phyloP scores from a whole-genome alignment of 2,888 invertebrate genomes.

The Drosophila acutilabella region DNA sequence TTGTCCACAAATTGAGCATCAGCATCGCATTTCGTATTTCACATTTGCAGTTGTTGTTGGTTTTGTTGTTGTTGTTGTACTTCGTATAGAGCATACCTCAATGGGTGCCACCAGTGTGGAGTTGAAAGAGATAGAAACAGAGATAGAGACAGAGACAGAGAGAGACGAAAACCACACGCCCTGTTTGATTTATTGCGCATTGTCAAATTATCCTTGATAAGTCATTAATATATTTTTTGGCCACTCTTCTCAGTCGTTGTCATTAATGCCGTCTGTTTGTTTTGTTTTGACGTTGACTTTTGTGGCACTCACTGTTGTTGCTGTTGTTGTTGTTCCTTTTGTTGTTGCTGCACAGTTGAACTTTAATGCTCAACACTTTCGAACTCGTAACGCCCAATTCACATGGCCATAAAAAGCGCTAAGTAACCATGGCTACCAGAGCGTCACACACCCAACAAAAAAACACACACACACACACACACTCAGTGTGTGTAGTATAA shows the following conservation, averaged over 20 bases:
- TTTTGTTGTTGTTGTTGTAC: conserved; percentile 20
- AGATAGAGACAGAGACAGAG: conserved; percentile 3
- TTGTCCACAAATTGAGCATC: conserved; percentile 68
- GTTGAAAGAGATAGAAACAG: background rate
- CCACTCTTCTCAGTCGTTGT: conserved; percentile 49
- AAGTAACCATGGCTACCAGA: conserved; percentile 54
- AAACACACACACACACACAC: conserved; percentile 12
- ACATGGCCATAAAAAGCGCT: conserved; percentile 69
- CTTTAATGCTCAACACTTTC: conserved; percentile 67
- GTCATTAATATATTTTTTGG: conserved; percentile 84
- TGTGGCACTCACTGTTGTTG: conserved; percentile 43
- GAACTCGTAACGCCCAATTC: conserved; percentile 58
- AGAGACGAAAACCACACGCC: conserved; percentile 64
- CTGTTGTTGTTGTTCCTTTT: conserved; percentile 22
- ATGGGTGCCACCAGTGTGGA: conserved; percentile 25
- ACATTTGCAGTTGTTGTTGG: conserved; percentile 29
- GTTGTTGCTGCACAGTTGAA: conserved; percentile 56
- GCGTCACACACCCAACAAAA: conserved; percentile 29
- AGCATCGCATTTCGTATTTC: conserved; percentile 73
- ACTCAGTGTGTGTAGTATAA: conserved; percentile 33
- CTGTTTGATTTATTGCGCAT: conserved; percentile 84
- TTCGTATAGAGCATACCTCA: conserved; percentile 22
- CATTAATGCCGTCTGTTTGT: conserved; percentile 57
- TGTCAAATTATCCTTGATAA: conserved; percentile 85
- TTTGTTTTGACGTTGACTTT: conserved; percentile 68